These are phyloP conservation scores for Hydractinia echinata DNA, from an alignment of 30 jellyfish, hydroid and myxozoan genomes.

Conservation along the genomic window DNA sequence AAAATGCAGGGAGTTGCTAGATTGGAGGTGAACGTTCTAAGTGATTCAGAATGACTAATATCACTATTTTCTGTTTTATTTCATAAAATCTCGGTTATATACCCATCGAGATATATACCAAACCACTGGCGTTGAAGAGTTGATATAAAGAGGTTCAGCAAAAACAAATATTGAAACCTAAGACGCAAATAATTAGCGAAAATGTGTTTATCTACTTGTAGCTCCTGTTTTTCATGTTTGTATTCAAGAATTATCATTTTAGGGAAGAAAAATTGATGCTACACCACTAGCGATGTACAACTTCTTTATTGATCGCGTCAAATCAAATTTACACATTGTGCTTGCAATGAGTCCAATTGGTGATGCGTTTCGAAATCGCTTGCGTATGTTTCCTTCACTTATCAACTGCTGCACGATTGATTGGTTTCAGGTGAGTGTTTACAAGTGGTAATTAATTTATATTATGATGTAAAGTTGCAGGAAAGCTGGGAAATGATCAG, in stretches of 20 bases:
- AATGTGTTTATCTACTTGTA: not conserved
- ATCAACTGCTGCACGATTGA: constrained; percentile 93
- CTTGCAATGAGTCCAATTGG: constrained; percentile 99
- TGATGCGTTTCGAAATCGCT: constrained; percentile 92
- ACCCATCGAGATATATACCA: too few species aligned
- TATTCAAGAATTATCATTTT: not conserved
- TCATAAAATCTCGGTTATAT: too few species aligned
- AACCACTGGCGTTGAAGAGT: not conserved
- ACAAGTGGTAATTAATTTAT: too few species aligned
- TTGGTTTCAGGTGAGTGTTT: constrained; percentile 85
- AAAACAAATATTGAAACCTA: not conserved
- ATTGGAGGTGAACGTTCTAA: constrained; percentile 41
- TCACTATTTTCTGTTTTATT: too few species aligned
- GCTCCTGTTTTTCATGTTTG: too few species aligned
- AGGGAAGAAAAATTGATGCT: constrained; percentile 96
- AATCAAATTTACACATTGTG: constrained; percentile 80
- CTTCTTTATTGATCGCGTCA: constrained; percentile 80
- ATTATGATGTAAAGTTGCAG: too few species aligned
- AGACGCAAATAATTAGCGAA: not conserved
- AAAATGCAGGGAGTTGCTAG: constrained; percentile 97
- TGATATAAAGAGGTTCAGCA: not conserved
- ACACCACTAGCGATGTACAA: constrained; percentile 97
- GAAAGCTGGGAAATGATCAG: too few species aligned
- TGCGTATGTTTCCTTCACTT: constrained; percentile 92
- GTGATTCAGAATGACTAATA: too few species aligned